phyloP scores from a whole-genome alignment of 2,888 invertebrate species.

The Mythimna albipuncta region DNA sequence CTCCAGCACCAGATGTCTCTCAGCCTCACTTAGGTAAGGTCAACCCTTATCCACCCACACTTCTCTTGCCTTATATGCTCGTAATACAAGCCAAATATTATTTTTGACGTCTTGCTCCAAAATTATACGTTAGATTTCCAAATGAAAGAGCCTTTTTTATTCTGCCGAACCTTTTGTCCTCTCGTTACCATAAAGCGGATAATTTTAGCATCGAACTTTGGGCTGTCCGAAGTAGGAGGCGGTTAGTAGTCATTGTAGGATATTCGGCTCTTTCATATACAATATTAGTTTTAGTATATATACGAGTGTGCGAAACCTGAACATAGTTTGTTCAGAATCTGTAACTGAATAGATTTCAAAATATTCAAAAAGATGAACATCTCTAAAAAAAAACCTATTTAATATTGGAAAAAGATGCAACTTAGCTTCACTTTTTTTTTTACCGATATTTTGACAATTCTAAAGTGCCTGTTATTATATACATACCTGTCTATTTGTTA shows the following conservation, averaged over 20 bases:
- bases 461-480: too few species aligned
- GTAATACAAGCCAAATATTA: constrained; percentile 13
- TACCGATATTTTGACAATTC: too few species aligned
- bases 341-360: too few species aligned
- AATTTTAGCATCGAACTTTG: constrained; percentile 35
- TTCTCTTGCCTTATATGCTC: not conserved
- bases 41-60: not conserved
- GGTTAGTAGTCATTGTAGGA: constrained; percentile 25
- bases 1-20: not conserved
- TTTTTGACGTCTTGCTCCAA: constrained; percentile 1
- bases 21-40: not conserved
- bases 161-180: constrained; percentile 37
- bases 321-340: too few species aligned
- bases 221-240: not conserved
- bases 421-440: too few species aligned
- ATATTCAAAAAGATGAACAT: too few species aligned
- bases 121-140: constrained; percentile 18
- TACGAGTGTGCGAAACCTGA: too few species aligned
- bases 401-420: too few species aligned
- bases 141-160: constrained; percentile 20
- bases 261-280: not conserved
- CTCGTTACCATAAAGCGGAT: constrained; percentile 45
- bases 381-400: too few species aligned
- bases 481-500: too few species aligned
- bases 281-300: too few species aligned